Percentiles rank a stretch among this genome's conserved stretches.
These are phyloP conservation scores for Apotomis betuletana DNA, from an alignment of 2,888 invertebrate species.

Conservation along the genomic window DNA sequence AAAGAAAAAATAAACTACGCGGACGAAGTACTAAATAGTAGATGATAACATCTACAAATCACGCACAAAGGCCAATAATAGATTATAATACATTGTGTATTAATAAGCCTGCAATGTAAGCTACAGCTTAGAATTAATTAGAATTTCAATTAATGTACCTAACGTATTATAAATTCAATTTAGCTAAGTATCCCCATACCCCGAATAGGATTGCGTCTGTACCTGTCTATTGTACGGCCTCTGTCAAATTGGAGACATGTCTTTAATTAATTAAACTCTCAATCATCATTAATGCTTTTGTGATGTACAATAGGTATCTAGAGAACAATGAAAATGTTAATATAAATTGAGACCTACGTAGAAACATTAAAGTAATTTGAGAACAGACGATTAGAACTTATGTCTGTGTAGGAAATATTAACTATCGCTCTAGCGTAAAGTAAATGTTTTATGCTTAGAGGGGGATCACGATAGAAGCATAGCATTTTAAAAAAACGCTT, in stretches of 20 bases:
- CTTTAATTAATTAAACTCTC: constrained; percentile 34
- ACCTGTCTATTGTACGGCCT: constrained; percentile 27
- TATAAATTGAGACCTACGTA: neutral
- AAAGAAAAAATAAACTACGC: too few species aligned
- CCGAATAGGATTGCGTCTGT: constrained; percentile 33
- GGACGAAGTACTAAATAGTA: too few species aligned
- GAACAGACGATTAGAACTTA: too few species aligned
- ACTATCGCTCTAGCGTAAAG: too few species aligned
- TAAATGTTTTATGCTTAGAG: too few species aligned
- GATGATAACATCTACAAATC: too few species aligned
- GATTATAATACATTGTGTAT: constrained; percentile 28
- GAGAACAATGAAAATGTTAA: neutral
- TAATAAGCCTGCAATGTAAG: constrained; percentile 25
- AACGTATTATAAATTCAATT: constrained; percentile 40
- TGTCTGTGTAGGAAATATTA: too few species aligned
- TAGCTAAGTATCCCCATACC: constrained; percentile 33
- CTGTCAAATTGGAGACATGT: constrained; percentile 29
- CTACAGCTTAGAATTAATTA: constrained; percentile 31
- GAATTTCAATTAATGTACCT: constrained; percentile 37
- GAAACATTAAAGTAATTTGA: too few species aligned
- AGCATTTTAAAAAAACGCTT: too few species aligned
- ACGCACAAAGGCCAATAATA: neutral
- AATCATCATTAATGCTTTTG: constrained; percentile 25
- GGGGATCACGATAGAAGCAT: too few species aligned
- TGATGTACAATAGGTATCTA: constrained; percentile 1